Percentiles rank a stretch among this genome's conserved stretches.
Conservation (phyloP, 2,113 vertebrate species). For the Etia nguti region DNA sequence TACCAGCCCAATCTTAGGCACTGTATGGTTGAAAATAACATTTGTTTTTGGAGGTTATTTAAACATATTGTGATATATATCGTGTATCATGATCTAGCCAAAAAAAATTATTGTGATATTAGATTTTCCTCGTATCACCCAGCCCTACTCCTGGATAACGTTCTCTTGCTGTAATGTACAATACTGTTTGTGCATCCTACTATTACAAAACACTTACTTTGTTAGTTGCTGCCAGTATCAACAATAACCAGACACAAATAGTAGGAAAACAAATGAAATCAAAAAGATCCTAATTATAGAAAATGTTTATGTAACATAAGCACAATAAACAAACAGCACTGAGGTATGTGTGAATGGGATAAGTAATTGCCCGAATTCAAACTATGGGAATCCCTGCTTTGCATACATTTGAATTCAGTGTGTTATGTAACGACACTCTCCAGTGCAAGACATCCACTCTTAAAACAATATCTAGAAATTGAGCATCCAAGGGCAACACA, state of each 20-base stretch:
- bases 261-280: not conserved
- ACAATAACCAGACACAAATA: not conserved
- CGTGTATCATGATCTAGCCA: not conserved
- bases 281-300: slow-evolving; percentile 16
- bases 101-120: not conserved
- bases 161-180: not conserved
- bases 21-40: not conserved
- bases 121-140: not conserved
- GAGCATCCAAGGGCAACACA: not conserved
- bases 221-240: not conserved
- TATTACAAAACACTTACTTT: not conserved
- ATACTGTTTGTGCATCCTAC: not conserved
- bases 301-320: not conserved
- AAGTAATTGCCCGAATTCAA: not conserved
- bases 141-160: not conserved
- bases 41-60: not conserved
- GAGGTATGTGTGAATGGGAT: not conserved
- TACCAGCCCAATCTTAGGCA: no score
- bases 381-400: not conserved
- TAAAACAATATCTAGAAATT: not conserved
- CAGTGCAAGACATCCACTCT: not conserved
- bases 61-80: not conserved
- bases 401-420: not conserved
- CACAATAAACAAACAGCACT: not conserved
- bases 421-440: not conserved